A percentile compares a stretch with the other conserved stretches of the same genome.
Evolutionary conservation across 2,888 invertebrate species (phyloP).

Genomic region (Harpagoxenus sublaevis): DNA sequence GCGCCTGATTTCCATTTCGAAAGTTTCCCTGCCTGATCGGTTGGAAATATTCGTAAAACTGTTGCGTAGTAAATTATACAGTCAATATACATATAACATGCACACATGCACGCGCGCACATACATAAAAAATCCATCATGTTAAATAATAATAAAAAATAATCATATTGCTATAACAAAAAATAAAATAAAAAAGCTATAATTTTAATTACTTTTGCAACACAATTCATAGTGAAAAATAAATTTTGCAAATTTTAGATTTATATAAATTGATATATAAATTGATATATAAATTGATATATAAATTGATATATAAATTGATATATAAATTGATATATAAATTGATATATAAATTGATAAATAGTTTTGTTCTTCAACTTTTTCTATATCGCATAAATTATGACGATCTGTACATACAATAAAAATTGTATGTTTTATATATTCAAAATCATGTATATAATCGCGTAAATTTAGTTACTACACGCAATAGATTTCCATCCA

Average conservation of each 20-base stretch:
- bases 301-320: no score
- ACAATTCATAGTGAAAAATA: neutral
- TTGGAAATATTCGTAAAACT: conserved; percentile 24
- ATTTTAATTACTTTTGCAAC: neutral
- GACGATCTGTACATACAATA: conserved; percentile 1
- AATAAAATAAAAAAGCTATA: neutral
- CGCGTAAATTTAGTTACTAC: conserved; percentile 8
- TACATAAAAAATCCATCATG: neutral
- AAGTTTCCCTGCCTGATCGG: conserved; percentile 22
- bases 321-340: no score
- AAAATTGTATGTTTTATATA: neutral
- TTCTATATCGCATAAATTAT: neutral
- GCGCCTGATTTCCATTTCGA: conserved; percentile 34
- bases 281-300: no score
- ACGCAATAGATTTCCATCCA: conserved; percentile 15
- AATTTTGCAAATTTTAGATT: neutral
- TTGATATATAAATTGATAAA: conserved; percentile 8
- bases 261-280: no score
- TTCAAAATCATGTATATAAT: neutral
- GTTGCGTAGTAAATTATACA: conserved; percentile 34
- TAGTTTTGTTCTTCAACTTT: neutral
- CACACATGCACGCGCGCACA: neutral
- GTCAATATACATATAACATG: neutral
- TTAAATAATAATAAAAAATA: neutral
- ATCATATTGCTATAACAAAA: no score